These are phyloP conservation scores for Listronotus oregonensis DNA, from an alignment of 1,140 invertebrate species.

Conservation along the genomic window DNA sequence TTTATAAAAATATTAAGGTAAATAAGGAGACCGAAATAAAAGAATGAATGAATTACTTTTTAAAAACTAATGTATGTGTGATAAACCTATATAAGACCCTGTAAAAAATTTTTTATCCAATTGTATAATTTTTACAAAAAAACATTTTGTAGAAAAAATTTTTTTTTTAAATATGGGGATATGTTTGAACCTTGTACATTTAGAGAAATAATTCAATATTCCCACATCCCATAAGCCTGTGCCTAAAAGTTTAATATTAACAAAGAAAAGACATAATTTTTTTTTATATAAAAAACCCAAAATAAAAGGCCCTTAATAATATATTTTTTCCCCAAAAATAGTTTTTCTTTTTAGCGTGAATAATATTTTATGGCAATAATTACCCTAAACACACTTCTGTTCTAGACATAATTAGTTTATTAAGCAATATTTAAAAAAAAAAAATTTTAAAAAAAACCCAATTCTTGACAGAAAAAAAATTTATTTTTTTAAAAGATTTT, in stretches of 20 bases:
- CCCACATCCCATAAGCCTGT: constrained; percentile 2
- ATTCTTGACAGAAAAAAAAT: no score
- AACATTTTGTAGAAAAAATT: background rate
- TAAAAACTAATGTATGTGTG: background rate
- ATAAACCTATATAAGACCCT: background rate
- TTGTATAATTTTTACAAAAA: background rate
- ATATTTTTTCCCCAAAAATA: background rate
- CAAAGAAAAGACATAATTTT: background rate
- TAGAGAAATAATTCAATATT: constrained; percentile 12
- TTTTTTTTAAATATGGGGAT: constrained; percentile 3
- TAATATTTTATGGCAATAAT: no score
- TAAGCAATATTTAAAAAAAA: no score
- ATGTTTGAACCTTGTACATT: constrained; percentile 11
- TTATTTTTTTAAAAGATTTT: no score
- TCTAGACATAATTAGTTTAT: no score
- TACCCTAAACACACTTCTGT: no score
- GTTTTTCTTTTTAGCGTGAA: no score
- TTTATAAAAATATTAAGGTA: constrained; percentile 6
- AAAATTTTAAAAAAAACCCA: no score
- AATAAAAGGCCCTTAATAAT: no score
- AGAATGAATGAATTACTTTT: constrained; percentile 8
- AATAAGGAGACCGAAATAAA: background rate
- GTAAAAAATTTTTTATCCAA: background rate
- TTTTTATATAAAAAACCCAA: background rate
- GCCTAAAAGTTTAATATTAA: background rate